Base-by-base conservation (phyloP, 2,797 vertebrate species). In the Echiichthys vipera region DNA sequence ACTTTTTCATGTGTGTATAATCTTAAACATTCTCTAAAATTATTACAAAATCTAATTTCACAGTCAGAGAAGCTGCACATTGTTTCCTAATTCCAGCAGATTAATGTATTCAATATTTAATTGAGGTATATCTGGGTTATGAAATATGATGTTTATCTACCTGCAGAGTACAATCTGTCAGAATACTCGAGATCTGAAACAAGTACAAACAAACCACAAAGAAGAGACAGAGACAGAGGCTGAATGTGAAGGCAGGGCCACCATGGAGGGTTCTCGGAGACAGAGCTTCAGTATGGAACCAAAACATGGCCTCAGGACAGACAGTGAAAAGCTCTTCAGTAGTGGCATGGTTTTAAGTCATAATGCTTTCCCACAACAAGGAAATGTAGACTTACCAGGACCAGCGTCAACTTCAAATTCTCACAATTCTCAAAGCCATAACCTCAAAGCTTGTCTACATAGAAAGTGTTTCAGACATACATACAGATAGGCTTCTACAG, bases 1-100 rank as follows among this genome's bases (percentile, higher is more conserved):
- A 8, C 30, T 47, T 36, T 25, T 40, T 7, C 18, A 49, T 15
- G 36, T 32, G 18, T 53, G 40, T 11, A 42, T 17, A 27, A 65
- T 54, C 12, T 20, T 32, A n/a, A 46, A 65, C 59, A 34, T 27
- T 47, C 24, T n/a, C n/a, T n/a, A 39, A 5, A 37, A 53, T 66
- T 2, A 13, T 32, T 50, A 2, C n/a, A 7, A 53, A 59, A 53
- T 27, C 8, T 3, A 10, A 59, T 43, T 32, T 30, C 7, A 51
- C 8, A 57, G 30, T 5, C 0, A 55, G 24, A 10, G 14, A 58
- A 57, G 14, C 12, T 54, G 13, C 34, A 22, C 20, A 11, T 12
- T 65, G 20, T 17, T 37, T 12, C 2, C 20, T 12, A 49, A n/a
- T 49, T 18, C 30, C 11, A 32, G 8, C 15, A 43, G 51, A 27